Percentiles rank a stretch among this genome's conserved stretches.
Evolutionary conservation across 2,888 invertebrate genomes (phyloP).

Genomic region (Phalangium opilio): DNA sequence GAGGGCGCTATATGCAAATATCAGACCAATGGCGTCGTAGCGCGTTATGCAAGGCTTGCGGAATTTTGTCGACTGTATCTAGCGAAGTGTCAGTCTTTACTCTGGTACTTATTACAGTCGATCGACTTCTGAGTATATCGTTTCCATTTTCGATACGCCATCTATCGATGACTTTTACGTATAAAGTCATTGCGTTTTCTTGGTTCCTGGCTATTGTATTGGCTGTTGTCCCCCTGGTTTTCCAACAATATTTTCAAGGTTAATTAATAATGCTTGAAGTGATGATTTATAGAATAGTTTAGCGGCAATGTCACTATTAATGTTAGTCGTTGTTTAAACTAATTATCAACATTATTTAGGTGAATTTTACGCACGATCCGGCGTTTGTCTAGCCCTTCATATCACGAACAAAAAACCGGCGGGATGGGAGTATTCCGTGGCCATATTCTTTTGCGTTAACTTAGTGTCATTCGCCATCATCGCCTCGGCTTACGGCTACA

Average conservation of each 20-base stretch:
- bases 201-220: constrained; percentile 25
- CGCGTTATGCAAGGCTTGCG: constrained; percentile 22
- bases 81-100: constrained; percentile 34
- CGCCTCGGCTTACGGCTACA: constrained; percentile 25
- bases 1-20: constrained; percentile 24
- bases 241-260: constrained; percentile 24
- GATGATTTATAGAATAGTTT: too few species aligned
- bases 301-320: too few species aligned
- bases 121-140: constrained; percentile 31
- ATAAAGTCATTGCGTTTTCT: constrained; percentile 18
- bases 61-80: constrained; percentile 26
- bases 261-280: too few species aligned
- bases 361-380: constrained; percentile 26
- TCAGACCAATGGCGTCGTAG: constrained; percentile 24
- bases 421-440: constrained; percentile 29
- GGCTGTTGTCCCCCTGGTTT: constrained; percentile 25
- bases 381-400: constrained; percentile 29
- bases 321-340: too few species aligned
- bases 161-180: constrained; percentile 22
- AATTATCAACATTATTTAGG: constrained; percentile 4
- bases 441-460: constrained; percentile 27
- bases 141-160: constrained; percentile 26
- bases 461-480: constrained; percentile 27
- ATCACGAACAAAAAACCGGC: constrained; percentile 26
- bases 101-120: constrained; percentile 32